Evolutionary conservation across 2,797 vertebrate species (phyloP), one percentile per base, ranked within the genome.

Genomic region (Argentina silus): DNA sequence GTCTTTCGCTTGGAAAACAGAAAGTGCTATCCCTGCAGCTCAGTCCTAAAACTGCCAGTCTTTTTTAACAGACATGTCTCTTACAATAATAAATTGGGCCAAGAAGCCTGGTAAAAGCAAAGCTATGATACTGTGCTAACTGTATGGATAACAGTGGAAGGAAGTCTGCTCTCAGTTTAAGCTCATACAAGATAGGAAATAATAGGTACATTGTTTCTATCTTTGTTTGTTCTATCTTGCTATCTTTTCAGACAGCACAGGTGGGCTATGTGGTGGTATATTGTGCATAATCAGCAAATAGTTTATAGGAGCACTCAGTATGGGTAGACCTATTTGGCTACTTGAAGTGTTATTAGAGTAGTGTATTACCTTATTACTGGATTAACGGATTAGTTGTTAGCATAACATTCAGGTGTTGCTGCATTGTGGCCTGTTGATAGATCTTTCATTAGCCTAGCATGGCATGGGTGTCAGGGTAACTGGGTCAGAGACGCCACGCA

Each of bases 401-500:
- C 17, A 7, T 57, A 23, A 9, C 19, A 17, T 19, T 23, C 55
- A 10, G 55, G 10, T 59, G 23, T 59, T 23, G 27, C 10, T 11
- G 19, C 56, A 23, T 59, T 23, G 21, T 27, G 12, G 21, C 17
- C 21, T 10, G 21, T 11, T 3, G 11, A 21, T 5, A 61, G 59
- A 14, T 2, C 8, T 17, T 72, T 19, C 6, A 56, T 12, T 59
- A 53, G 43, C 21, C 67, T 43, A 2, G 66, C 43, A 11, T 60
- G n/a, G 56, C 74, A 69, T 69, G 70, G 79, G 67, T 79, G 74
- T 67, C 75, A 79, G 62, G 7, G 65, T 85, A 93, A 93, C 64
- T 87, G 84, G 87, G 88, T 91, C 90, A 89, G 74, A 81, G 78
- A 73, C 80, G 76, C 82, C 81, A 85, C 79, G 73, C 86, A 82